Conservation (phyloP, 2,888 invertebrate species). For the Drosophila multiciliata region DNA sequence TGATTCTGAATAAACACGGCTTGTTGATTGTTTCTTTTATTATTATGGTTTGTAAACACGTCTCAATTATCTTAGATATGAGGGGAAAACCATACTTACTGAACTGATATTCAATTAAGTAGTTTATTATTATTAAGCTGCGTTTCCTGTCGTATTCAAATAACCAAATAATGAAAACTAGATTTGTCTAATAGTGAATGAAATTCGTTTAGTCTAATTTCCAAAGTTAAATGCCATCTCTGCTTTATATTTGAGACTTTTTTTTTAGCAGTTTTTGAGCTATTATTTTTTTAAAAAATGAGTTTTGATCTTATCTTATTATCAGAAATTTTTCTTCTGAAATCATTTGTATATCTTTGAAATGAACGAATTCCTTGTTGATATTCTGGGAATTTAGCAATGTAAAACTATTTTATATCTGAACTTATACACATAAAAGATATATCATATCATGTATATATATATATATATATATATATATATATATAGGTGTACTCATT, state of each 20-base stretch:
- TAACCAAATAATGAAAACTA: background rate
- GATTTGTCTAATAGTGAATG: background rate
- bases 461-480: background rate
- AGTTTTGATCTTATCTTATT: background rate
- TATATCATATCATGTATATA: slow-evolving; percentile 4
- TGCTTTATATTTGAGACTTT: background rate
- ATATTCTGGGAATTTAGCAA: slow-evolving; percentile 49
- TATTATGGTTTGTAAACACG: background rate
- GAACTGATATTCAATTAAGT: background rate
- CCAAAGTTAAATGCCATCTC: background rate
- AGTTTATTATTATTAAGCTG: background rate
- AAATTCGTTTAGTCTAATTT: background rate
- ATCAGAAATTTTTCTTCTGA: slow-evolving; percentile 13
- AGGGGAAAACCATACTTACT: background rate
- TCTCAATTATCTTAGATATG: background rate
- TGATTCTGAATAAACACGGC: slow-evolving; percentile 25
- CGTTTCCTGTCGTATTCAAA: background rate
- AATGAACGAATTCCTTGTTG: slow-evolving; percentile 23
- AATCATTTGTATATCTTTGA: slow-evolving; percentile 17
- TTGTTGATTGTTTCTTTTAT: background rate
- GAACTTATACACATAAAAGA: background rate
- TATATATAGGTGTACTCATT: slow-evolving; percentile 64
- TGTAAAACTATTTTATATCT: slow-evolving; percentile 10
- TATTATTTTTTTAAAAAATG: background rate
- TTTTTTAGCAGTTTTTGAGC: background rate